These are phyloP conservation scores for Thalassoma bifasciatum DNA, from an alignment of 2,113 vertebrate species.

Conservation along the genomic window DNA sequence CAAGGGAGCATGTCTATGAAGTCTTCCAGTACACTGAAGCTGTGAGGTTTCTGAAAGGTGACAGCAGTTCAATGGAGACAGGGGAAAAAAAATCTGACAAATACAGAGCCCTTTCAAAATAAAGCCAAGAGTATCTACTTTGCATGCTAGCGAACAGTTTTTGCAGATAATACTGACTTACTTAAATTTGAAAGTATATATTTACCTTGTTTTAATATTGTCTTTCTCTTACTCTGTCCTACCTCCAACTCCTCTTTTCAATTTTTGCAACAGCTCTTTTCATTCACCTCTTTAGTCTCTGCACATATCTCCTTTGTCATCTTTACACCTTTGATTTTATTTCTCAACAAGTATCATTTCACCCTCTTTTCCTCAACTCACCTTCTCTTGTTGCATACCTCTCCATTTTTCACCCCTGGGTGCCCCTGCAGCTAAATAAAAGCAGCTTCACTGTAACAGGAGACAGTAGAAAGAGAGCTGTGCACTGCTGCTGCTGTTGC, in stretches of 20 bases:
- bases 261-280: conserved; percentile 36
- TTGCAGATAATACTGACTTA: background rate
- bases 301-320: conserved; percentile 19
- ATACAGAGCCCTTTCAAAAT: conserved; percentile 37
- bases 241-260: conserved; percentile 22
- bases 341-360: conserved; percentile 22
- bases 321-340: conserved; percentile 29
- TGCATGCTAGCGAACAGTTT: conserved; percentile 14
- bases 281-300: conserved; percentile 21
- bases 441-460: conserved; percentile 72
- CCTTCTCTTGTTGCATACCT: conserved; percentile 68
- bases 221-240: conserved; percentile 26
- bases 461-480: conserved; percentile 72
- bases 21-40: conserved; percentile 67
- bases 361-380: conserved; percentile 44
- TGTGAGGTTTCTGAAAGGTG: conserved; percentile 69
- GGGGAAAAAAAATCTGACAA: conserved; percentile 22
- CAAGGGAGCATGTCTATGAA: conserved; percentile 59
- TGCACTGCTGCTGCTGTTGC: conserved; percentile 64
- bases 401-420: conserved; percentile 73
- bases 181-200: background rate
- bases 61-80: conserved; percentile 46
- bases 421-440: conserved; percentile 73
- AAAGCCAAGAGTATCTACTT: conserved; percentile 25
- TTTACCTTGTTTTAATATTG: background rate